Conservation (phyloP, 2,888 invertebrate genomes). For the Scaeva pyrastri region DNA sequence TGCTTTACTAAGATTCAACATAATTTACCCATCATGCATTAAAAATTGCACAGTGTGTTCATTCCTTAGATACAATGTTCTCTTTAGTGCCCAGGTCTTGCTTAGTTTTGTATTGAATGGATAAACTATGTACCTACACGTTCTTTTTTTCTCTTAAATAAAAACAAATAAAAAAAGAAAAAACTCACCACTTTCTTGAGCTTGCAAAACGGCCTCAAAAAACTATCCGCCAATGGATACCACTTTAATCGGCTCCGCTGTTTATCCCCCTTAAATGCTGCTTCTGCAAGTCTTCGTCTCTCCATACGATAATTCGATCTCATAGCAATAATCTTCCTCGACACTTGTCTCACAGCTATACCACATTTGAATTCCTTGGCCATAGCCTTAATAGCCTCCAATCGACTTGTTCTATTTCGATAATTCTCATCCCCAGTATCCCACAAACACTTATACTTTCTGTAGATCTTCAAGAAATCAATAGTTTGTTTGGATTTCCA, state of each 20-base stretch:
- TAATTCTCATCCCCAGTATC: slow-evolving; percentile 33
- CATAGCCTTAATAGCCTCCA: slow-evolving; percentile 38
- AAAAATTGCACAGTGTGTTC: too few relatives aligned
- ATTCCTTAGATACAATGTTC: too few relatives aligned
- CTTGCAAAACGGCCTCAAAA: slow-evolving; percentile 43
- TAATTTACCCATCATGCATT: too few relatives aligned
- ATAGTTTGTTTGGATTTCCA: slow-evolving; percentile 57
- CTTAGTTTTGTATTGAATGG: too few relatives aligned
- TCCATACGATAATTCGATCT: slow-evolving; percentile 58
- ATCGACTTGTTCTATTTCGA: slow-evolving; percentile 29
- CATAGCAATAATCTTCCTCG: slow-evolving; percentile 61
- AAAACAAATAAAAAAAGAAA: not conserved
- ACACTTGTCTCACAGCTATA: slow-evolving; percentile 50
- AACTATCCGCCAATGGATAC: slow-evolving; percentile 64
- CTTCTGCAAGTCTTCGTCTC: slow-evolving; percentile 43
- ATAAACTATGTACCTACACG: too few relatives aligned
- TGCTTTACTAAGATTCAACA: too few relatives aligned
- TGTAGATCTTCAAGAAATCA: slow-evolving; percentile 49
- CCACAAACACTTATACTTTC: slow-evolving; percentile 60
- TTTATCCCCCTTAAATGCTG: slow-evolving; percentile 24
- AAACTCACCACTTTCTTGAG: slow-evolving; percentile 51
- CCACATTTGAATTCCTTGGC: slow-evolving; percentile 38
- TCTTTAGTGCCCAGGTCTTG: too few relatives aligned
- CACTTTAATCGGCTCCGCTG: slow-evolving; percentile 47
- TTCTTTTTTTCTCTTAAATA: too few relatives aligned